Base-by-base conservation (phyloP, 2,113 vertebrate species). In the Saguinus imperator region DNA sequence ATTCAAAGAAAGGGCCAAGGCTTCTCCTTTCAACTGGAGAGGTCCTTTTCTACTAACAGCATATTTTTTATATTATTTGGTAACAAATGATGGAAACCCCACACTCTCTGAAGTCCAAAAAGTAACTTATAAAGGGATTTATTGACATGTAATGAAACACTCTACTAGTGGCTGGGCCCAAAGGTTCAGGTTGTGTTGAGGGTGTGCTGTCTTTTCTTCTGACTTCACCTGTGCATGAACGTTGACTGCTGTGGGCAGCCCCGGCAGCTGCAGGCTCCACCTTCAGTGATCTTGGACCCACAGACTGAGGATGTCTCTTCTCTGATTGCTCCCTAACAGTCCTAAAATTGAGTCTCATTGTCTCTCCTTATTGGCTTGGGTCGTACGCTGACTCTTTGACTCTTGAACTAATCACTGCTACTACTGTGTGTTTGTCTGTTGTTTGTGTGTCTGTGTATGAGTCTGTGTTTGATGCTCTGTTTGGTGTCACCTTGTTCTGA, bases 401-500 rank as follows among this genome's bases (percentile, higher is more conserved):
- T 45, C 5, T 70, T 9, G 27, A 64, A 25, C 21, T 45, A 35
- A 72, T 20, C 14, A 23, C 88, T 32, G 76, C 14, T 83, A 4
- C 37, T 14, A 14, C 0, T 64, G 55, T 61, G 5, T 58, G 18
- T 61, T 18, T 32, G 1, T 10, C 9, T 0, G 1, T 1, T 21
- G 16, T n/a, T 2, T 48, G 29, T 35, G 66, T 3, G 18, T 23
- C 5, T 29, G 32, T 27, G 6, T 50, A 14, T 35, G 4, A 32
- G 37, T 0, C 6, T 35, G 8, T 32, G n/a, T 7, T 12, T 8
- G 18, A 8, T 20, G 27, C 10, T 45, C 23, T n/a, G 48, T 58
- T 57, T 48, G 68, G 9, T 5, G 25, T 40, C 2, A 37, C 25
- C n/a, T 82, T 35, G 52, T 64, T 73, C 35, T 75, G 52, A 40